phyloP scores from a whole-genome alignment of 2,113 vertebrate genomes.

The Maccullochella peelii region DNA sequence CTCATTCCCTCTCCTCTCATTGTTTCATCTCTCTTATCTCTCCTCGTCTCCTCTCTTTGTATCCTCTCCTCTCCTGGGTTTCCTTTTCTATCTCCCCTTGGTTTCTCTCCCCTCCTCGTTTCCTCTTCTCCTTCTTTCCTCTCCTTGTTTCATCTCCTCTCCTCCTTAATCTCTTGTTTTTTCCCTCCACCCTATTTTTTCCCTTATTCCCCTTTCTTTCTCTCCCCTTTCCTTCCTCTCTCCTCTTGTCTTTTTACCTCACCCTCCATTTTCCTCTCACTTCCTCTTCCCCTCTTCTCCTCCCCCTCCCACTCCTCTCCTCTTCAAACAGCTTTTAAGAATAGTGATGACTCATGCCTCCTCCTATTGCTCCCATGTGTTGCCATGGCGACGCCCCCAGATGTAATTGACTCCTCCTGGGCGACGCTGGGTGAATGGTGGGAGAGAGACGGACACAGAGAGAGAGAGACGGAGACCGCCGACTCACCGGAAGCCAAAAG shows the following conservation, averaged over 20 bases:
- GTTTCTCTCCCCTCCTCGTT: background rate
- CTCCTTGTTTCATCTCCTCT: background rate
- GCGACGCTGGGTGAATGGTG: constrained; percentile 46
- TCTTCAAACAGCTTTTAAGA: constrained; percentile 54
- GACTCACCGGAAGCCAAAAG: constrained; percentile 68
- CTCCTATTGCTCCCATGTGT: constrained; percentile 69
- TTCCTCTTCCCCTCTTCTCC: background rate
- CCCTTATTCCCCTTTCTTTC: background rate
- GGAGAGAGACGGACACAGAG: background rate
- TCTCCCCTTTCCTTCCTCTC: background rate
- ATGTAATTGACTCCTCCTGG: constrained; percentile 74
- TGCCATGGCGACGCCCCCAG: constrained; percentile 77
- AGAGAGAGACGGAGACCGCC: constrained; percentile 22
- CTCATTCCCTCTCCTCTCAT: background rate
- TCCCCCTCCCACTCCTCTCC: background rate
- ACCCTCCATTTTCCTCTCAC: background rate
- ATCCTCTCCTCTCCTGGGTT: background rate
- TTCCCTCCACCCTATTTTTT: no score
- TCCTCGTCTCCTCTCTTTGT: background rate
- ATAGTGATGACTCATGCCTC: constrained; percentile 80
- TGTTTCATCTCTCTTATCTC: background rate
- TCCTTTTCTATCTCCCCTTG: no score
- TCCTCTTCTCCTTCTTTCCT: background rate
- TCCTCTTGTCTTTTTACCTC: background rate
- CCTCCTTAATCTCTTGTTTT: background rate